Evolutionary conservation across 2,888 invertebrate species (phyloP), one percentile per base, ranked within the genome.

Genomic region (Baronia brevicornis): DNA sequence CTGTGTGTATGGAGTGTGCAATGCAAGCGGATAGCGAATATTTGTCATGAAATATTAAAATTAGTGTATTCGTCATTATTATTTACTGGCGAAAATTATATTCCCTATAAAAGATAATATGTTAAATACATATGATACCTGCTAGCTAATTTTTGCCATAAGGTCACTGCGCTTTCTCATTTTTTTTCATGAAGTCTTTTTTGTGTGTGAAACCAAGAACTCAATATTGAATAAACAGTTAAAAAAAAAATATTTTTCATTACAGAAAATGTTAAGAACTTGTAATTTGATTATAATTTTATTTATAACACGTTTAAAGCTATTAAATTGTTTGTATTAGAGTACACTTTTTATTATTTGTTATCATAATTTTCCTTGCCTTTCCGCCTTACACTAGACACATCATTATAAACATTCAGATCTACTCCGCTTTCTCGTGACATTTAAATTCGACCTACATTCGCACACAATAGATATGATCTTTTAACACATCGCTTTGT

Each of bases 401-500:
- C 4, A 23, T 8, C 24, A 14, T 24, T n/a, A 24, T 8, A 24
- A 8, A 14, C 7, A 13, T 8, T 5, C 9, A 8, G 9, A 4
- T 8, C 5, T 12, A 13, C 11, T 19, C 23, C 26, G 35, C 35
- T 35, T 20, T 23, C 18, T 18, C 18, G 9, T 15, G 13, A 18
- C 13, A 18, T 28, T 18, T 18, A 28, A 26, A 21, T 13, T 15
- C 31, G 7, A 57, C 60, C 60, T 53, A 63, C 50, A 56, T 68
- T 41, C 41, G 35, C 33, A 51, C 54, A 60, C 54, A 60, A 60
- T 55, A 58, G 54, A 56, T 56, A 68, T 69, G 70, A 66, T 70
- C 68, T 70, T 64, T 67, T 70, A 67, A 66, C 62, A 61, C 51
- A 42, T 29, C 53, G 45, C 68, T 70, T 71, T 71, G 70, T 66